phyloP scores from a whole-genome alignment of 2,888 invertebrate species.

The Neocrepidodera transversa region DNA sequence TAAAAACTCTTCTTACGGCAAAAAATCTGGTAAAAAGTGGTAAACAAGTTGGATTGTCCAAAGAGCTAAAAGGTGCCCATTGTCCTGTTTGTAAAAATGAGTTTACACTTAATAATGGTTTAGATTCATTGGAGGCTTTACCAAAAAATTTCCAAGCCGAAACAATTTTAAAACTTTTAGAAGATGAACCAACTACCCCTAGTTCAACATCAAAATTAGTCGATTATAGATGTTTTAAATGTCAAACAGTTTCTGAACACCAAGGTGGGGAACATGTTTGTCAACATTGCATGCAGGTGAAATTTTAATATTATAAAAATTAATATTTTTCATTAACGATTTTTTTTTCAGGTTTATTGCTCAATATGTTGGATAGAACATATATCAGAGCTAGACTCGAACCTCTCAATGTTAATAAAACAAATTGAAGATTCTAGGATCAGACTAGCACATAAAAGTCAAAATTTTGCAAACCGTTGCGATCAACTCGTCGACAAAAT shows the following conservation, averaged over 20 bases:
- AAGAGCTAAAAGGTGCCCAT: slow-evolving; percentile 18
- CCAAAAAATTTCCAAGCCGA: slow-evolving; percentile 75
- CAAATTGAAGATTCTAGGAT: slow-evolving; percentile 65
- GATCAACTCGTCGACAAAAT: slow-evolving; percentile 65
- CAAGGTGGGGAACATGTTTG: slow-evolving; percentile 59
- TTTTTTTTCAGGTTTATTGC: slow-evolving; percentile 68
- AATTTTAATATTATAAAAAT: not conserved
- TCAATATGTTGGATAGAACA: slow-evolving; percentile 68
- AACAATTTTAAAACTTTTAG: slow-evolving; percentile 65
- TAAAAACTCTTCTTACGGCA: slow-evolving; percentile 60
- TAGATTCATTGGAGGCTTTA: slow-evolving; percentile 64
- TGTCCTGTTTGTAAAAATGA: slow-evolving; percentile 69
- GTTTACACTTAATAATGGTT: slow-evolving; percentile 61
- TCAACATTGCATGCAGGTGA: slow-evolving; percentile 69
- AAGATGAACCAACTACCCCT: slow-evolving; percentile 46
- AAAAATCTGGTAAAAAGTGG: slow-evolving; percentile 39
- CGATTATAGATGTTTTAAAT: slow-evolving; percentile 55
- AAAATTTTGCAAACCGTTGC: slow-evolving; percentile 66
- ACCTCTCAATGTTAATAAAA: slow-evolving; percentile 64
- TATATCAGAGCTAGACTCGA: slow-evolving; percentile 66
- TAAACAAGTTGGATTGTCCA: slow-evolving; percentile 1
- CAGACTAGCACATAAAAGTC: slow-evolving; percentile 65
- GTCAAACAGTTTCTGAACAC: slow-evolving; percentile 53
- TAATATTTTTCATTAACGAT: no score
- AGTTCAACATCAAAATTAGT: slow-evolving; percentile 29